phyloP scores from a whole-genome alignment of 2,113 vertebrate genomes.

The Pristiophorus japonicus region DNA sequence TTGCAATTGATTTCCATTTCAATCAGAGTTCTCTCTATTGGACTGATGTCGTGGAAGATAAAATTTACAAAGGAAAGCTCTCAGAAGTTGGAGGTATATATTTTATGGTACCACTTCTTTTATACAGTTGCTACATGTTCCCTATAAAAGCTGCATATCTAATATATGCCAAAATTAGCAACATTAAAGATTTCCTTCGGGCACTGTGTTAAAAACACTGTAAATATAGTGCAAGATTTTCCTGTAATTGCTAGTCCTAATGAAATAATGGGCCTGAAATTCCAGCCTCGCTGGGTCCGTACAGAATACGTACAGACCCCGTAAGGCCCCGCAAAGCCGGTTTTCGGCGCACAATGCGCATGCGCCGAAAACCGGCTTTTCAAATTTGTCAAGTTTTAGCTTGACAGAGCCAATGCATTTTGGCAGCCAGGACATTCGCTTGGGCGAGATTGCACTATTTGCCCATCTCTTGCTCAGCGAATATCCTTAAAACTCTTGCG shows the following conservation, averaged over 20 bases:
- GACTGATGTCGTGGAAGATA: slow-evolving; percentile 98
- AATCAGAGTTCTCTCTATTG: slow-evolving; percentile 91
- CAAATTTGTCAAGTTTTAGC: too few species aligned
- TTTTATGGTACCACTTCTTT: neutral
- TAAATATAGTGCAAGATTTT: neutral
- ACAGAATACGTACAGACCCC: too few species aligned
- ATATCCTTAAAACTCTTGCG: too few species aligned
- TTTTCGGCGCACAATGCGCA: too few species aligned
- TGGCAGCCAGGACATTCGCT: too few species aligned
- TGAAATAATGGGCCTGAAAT: too few species aligned
- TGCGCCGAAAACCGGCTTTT: too few species aligned
- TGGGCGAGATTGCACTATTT: too few species aligned
- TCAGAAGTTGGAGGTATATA: slow-evolving; percentile 82
- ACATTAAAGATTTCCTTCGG: neutral
- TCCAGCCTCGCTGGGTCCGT: too few species aligned
- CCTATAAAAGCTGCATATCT: neutral
- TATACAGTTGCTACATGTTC: neutral
- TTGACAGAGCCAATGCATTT: too few species aligned
- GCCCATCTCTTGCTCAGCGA: too few species aligned
- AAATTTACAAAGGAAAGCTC: slow-evolving; percentile 92
- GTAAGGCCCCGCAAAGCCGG: too few species aligned
- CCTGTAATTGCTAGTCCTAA: neutral
- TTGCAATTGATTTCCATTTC: slow-evolving; percentile 96
- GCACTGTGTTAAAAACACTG: neutral
- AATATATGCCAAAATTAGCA: neutral